phyloP scores from a whole-genome alignment of 2,888 invertebrate genomes.

The Stenichneumon culpator region DNA sequence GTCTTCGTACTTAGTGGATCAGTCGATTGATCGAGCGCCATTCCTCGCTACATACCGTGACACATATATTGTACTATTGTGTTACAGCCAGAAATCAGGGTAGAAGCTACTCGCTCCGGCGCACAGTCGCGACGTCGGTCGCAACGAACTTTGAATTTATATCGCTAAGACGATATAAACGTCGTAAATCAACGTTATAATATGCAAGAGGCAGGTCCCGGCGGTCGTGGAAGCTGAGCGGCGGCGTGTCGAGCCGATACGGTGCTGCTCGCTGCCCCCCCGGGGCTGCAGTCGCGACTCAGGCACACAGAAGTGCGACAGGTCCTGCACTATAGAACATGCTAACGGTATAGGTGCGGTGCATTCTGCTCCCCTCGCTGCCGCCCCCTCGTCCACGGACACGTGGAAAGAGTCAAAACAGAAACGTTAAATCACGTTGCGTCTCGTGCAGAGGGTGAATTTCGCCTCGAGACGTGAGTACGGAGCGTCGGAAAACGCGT shows the following conservation, averaged over 20 bases:
- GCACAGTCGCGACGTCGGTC: slow-evolving; percentile 62
- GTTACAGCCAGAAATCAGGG: slow-evolving; percentile 22
- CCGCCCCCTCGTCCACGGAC: slow-evolving; percentile 17
- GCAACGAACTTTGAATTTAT: slow-evolving; percentile 82
- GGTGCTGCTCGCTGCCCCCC: slow-evolving; percentile 46
- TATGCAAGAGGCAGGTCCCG: slow-evolving; percentile 73
- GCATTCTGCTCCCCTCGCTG: slow-evolving; percentile 22
- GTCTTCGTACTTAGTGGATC: not conserved
- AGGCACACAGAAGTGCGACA: slow-evolving; percentile 52
- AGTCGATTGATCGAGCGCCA: not conserved
- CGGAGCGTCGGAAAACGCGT: not conserved
- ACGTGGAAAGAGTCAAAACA: slow-evolving; percentile 72
- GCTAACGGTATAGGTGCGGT: slow-evolving; percentile 19
- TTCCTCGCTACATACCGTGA: not conserved
- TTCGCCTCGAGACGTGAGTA: slow-evolving; percentile 60
- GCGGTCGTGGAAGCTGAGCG: slow-evolving; percentile 59
- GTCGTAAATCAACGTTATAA: slow-evolving; percentile 81
- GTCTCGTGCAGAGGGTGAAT: slow-evolving; percentile 67
- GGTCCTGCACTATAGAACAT: slow-evolving; percentile 22
- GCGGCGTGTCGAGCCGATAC: slow-evolving; percentile 59
- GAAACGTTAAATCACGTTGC: slow-evolving; percentile 76
- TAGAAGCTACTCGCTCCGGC: slow-evolving; percentile 29
- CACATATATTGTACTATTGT: slow-evolving; percentile 17
- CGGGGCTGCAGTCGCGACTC: slow-evolving; percentile 54
- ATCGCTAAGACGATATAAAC: slow-evolving; percentile 80